These are phyloP conservation scores for Capra hircus DNA, from an alignment of 2,113 vertebrate genomes.

Conservation along the genomic window DNA sequence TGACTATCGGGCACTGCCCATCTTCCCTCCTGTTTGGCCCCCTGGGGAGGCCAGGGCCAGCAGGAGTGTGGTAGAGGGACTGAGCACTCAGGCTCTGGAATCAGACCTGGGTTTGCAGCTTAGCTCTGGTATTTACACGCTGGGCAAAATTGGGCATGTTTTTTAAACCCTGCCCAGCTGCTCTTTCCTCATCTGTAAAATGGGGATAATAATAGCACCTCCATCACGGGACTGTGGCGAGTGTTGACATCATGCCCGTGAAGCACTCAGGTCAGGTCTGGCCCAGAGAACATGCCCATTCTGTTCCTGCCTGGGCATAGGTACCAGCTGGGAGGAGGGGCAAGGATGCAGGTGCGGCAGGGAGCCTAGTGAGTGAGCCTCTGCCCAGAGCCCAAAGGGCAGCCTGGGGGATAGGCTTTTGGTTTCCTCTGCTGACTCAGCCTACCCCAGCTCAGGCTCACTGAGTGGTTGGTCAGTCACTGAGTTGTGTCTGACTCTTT, in stretches of 20 bases:
- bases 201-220: neutral
- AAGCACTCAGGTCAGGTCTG: neutral
- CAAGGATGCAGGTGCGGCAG: rapidly evolving
- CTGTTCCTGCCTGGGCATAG: neutral
- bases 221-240: neutral
- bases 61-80: too few relatives aligned
- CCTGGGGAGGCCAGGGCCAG: neutral
- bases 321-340: neutral
- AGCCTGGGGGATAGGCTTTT: neutral
- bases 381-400: neutral
- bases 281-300: rapidly evolving
- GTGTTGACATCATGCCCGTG: neutral
- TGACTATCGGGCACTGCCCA: neutral
- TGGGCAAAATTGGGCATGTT: too few relatives aligned
- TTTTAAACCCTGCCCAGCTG: neutral
- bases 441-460: neutral
- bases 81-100: neutral
- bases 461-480: neutral
- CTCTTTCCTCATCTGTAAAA: neutral
- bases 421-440: neutral
- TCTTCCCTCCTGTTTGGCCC: neutral
- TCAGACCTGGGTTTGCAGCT: neutral
- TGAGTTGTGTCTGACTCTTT: neutral
- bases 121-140: neutral
- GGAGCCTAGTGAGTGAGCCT: neutral